Evolutionary conservation across 2,888 invertebrate genomes (phyloP).

Genomic region (Mongoloraphidia duomilia): DNA sequence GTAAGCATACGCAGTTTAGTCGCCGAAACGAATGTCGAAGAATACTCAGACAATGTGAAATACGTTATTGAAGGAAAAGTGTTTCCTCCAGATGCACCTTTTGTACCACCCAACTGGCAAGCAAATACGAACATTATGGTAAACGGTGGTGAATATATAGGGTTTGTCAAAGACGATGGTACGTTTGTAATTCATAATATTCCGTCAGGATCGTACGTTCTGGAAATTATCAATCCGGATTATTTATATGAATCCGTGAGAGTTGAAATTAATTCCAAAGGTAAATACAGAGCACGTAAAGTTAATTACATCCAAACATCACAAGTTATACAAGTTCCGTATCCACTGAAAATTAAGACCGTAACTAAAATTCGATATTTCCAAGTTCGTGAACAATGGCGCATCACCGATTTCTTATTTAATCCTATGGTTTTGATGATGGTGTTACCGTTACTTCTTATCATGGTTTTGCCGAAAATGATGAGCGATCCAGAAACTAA

Average conservation of each 20-base stretch:
- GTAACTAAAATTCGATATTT: slow-evolving; percentile 73
- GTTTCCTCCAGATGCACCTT: slow-evolving; percentile 51
- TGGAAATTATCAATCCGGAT: slow-evolving; percentile 84
- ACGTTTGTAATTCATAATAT: slow-evolving; percentile 78
- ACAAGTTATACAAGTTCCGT: slow-evolving; percentile 77
- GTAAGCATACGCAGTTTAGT: too few species aligned
- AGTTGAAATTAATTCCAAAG: slow-evolving; percentile 95
- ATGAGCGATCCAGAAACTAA: slow-evolving; percentile 97
- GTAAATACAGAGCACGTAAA: slow-evolving; percentile 88
- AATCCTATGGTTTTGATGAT: slow-evolving; percentile 98
- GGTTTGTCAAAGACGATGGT: slow-evolving; percentile 83
- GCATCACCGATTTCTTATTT: slow-evolving; percentile 88
- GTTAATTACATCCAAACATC: slow-evolving; percentile 89
- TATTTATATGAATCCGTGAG: slow-evolving; percentile 86
- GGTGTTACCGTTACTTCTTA: slow-evolving; percentile 78
- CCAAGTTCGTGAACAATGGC: slow-evolving; percentile 90
- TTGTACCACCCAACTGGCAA: slow-evolving; percentile 52
- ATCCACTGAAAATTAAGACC: slow-evolving; percentile 82
- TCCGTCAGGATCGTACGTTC: slow-evolving; percentile 82
- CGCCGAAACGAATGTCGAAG: too few species aligned
- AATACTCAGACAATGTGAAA: too few species aligned
- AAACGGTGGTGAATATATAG: slow-evolving; percentile 79
- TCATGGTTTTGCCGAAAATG: slow-evolving; percentile 89
- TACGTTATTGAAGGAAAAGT: slow-evolving; percentile 61
- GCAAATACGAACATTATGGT: slow-evolving; percentile 63